phyloP scores from a whole-genome alignment of 2,797 vertebrate species.

The Eulemur rubriventer region DNA sequence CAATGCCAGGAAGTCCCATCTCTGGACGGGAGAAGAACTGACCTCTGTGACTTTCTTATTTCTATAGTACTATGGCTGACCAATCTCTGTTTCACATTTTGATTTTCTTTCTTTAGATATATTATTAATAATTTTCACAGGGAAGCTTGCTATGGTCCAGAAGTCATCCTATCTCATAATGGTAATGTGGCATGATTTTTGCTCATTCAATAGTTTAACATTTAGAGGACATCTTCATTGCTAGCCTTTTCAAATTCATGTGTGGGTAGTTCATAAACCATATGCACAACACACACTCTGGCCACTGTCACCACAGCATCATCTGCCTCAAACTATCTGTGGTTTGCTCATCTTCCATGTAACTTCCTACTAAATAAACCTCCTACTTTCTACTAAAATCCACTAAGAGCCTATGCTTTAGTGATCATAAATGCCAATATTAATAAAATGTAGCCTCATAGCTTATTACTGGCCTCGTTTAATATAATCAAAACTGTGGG shows the following conservation, averaged over 20 bases:
- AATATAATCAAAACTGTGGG: background rate
- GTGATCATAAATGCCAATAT: background rate
- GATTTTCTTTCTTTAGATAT: constrained; percentile 13
- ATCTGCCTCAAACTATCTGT: background rate
- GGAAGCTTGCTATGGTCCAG: background rate
- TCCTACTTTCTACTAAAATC: background rate
- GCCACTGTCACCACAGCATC: background rate
- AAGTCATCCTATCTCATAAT: background rate
- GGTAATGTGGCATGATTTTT: background rate
- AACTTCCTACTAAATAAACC: background rate
- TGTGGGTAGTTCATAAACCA: background rate
- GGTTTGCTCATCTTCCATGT: background rate
- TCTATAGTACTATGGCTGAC: background rate
- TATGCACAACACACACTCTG: background rate
- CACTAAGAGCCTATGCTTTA: background rate
- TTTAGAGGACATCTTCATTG: background rate
- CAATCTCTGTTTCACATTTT: background rate
- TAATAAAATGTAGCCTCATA: background rate
- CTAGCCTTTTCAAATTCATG: background rate
- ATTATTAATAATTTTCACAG: background rate
- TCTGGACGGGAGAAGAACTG: background rate
- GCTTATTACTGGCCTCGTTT: background rate
- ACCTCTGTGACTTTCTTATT: background rate
- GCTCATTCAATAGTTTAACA: background rate
- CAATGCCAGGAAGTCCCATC: background rate